A percentile compares a stretch with the other conserved stretches of the same genome.
Conservation (phyloP, 2,888 invertebrate species). For the Isotomurus palustris region DNA sequence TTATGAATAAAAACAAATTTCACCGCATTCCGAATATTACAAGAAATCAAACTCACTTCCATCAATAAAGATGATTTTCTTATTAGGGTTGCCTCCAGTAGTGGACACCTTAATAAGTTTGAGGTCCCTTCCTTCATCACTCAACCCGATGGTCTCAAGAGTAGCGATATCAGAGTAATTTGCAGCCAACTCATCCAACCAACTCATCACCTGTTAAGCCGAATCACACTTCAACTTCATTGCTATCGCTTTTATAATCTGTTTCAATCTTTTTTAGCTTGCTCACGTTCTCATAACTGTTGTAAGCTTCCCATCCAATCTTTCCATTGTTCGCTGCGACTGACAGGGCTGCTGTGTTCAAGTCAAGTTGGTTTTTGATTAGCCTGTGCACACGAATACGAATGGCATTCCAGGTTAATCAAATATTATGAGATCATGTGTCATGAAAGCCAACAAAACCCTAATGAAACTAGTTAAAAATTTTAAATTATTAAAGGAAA, state of each 20-base stretch:
- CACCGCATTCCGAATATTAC: neutral
- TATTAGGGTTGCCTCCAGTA: conserved; percentile 50
- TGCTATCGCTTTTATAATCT: no score
- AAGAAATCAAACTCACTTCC: conserved; percentile 55
- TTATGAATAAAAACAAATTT: neutral
- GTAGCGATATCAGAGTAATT: conserved; percentile 63
- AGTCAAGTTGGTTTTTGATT: neutral
- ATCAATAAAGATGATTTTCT: conserved; percentile 73
- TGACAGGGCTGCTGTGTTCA: neutral
- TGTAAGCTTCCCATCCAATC: neutral
- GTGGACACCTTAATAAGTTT: conserved; percentile 63
- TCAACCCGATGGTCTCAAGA: conserved; percentile 65
- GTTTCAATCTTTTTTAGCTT: conserved; percentile 62
- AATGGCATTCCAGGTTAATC: no score
- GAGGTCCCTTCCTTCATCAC: conserved; percentile 65
- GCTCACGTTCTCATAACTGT: conserved; percentile 62
- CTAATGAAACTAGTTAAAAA: no score
- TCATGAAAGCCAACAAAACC: neutral
- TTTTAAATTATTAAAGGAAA: no score
- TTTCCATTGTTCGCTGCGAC: neutral
- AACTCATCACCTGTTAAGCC: conserved; percentile 7
- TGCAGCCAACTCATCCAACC: conserved; percentile 61
- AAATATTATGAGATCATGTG: neutral
- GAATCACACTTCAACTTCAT: no score
- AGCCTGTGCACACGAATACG: neutral